Base-by-base conservation (phyloP, 2,113 vertebrate species). In the Cyphomyrus plagiostoma region DNA sequence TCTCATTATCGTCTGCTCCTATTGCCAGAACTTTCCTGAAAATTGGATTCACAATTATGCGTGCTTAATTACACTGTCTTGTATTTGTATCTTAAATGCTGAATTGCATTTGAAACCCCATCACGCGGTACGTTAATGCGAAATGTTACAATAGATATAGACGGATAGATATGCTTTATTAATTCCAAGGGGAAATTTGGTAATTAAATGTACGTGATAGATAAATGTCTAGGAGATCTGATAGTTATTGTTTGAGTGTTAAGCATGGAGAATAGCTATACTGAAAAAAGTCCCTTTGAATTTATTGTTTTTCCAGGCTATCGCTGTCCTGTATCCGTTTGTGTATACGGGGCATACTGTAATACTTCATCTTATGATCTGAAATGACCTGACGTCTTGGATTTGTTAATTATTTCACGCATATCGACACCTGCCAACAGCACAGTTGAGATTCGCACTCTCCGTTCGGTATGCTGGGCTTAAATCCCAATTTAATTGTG, bases 401-500 rank as follows among this genome's bases (percentile, higher is more conserved):
- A 7, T 66, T 88, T 17, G 35, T 30, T 88, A 35, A 88, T 70
- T 48, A 70, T 66, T 49, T 42, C 58, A 49, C 45, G 66, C 42
- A 62, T 19, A 70, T 9, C 58, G 3, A 39, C 56, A 88, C 56
- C 15, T 15, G 42, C 35, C 39, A 45, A 26, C 23, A n/a, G 42
- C 42, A n/a, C 17, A n/a, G 39, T 58, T 70, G 87, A 62, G 42
- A 74, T 74, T 66, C 87, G 74, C 58, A 30, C 58, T 56, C 56
- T 48, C 11, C 62, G 42, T 74, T 23, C 87, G n/a, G 42, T 15
- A 48, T 7, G 23, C 42, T 88, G 58, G 87, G 87, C 35, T 88
- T 45, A 66, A 88, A 88, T 74, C 53, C 87, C 87, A 70, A 49
- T 74, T 88, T 88, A 70, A 88, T 88, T 74, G 49, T n/a, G 30